A percentile compares a stretch with the other conserved stretches of the same genome.
These are phyloP conservation scores for Nicator chloris DNA, from an alignment of 2,113 vertebrate species.

Conservation along the genomic window DNA sequence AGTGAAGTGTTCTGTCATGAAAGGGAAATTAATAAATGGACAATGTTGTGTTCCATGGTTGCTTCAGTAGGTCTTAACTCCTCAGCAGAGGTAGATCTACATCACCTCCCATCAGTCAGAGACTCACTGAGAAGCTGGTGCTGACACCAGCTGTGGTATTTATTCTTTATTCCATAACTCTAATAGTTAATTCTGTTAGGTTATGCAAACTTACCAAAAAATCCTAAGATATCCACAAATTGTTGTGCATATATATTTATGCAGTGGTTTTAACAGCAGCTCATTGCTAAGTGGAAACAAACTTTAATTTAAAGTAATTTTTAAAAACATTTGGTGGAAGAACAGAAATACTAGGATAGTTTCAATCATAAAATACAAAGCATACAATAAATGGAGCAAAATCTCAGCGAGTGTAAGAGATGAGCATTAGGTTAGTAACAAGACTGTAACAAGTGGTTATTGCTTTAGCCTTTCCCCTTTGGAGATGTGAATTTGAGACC, in stretches of 20 bases:
- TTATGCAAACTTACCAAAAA: not conserved
- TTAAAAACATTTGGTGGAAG: not conserved
- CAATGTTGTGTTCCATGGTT: fast-evolving
- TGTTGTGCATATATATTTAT: not conserved
- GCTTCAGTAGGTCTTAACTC: not conserved
- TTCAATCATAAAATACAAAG: not conserved
- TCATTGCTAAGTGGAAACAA: not conserved
- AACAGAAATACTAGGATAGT: not conserved
- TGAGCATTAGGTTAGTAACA: not conserved
- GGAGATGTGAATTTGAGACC: not conserved
- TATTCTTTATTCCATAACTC: not conserved
- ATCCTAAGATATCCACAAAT: not conserved
- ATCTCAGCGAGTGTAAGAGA: not conserved
- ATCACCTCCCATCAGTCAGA: not conserved
- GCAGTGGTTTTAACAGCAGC: not conserved
- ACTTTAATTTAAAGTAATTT: not conserved
- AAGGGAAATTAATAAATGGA: not conserved
- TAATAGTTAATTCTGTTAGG: not conserved
- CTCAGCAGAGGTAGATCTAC: not conserved
- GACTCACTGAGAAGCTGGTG: not conserved
- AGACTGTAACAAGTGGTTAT: not conserved
- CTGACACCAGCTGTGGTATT: not conserved
- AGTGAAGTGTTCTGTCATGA: not conserved
- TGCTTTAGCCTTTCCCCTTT: constrained; percentile 18
- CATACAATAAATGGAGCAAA: not conserved